phyloP scores from a whole-genome alignment of 2,888 invertebrate genomes.

The Melangyna quadrimaculata region DNA sequence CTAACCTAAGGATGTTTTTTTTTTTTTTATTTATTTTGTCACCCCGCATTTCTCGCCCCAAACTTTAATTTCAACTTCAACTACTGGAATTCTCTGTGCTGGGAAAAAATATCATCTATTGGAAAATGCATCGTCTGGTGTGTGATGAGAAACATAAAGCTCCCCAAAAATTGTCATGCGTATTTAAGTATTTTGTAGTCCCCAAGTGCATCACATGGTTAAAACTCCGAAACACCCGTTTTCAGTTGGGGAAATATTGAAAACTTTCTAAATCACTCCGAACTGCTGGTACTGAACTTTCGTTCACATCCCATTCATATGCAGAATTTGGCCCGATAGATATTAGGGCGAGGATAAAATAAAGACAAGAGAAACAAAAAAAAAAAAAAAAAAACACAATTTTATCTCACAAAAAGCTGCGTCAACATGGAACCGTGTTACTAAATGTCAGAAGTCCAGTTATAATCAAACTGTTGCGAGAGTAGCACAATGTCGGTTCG shows the following conservation, averaged over 20 bases:
- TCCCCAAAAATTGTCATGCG: constrained; percentile 17
- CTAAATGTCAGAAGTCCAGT: constrained; percentile 61
- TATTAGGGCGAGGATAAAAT: constrained; percentile 55
- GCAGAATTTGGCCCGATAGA: constrained; percentile 42
- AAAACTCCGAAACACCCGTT: constrained; percentile 36
- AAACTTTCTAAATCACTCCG: constrained; percentile 37
- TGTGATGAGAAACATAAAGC: constrained; percentile 17
- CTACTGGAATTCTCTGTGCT: neutral
- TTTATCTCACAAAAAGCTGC: constrained; percentile 56
- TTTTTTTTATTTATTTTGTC: neutral
- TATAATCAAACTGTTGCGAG: constrained; percentile 72
- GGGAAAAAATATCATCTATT: neutral
- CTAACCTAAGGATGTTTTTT: constrained; percentile 62
- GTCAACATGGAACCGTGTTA: constrained; percentile 60
- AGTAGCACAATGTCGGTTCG: constrained; percentile 70
- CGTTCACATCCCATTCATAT: constrained; percentile 52
- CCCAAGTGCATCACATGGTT: constrained; percentile 27
- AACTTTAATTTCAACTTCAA: constrained; percentile 8
- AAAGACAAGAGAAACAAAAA: constrained; percentile 1
- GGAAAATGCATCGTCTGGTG: constrained; percentile 38
- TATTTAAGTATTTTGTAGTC: neutral
- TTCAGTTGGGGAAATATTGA: neutral
- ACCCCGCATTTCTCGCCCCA: neutral
- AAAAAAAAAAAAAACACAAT: neutral
- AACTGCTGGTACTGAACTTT: constrained; percentile 40